Base-by-base conservation (phyloP, 2,797 vertebrate species). In the Leptoclinus maculatus region DNA sequence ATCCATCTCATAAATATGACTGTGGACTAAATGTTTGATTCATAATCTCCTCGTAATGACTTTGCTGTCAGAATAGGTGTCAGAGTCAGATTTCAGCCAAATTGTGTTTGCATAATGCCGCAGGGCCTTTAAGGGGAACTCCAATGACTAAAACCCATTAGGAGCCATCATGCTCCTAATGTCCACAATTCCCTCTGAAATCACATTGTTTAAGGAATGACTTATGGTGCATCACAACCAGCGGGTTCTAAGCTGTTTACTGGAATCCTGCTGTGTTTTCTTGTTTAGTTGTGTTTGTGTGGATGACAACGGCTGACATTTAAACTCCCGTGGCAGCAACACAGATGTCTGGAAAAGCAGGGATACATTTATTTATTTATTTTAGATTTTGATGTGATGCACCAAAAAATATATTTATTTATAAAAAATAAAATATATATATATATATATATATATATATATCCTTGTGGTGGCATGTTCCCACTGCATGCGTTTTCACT, bases 181-280 rank as follows among this genome's bases (percentile, higher is more conserved):
- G 91, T 88, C 68, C 68, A 72, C 56, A 88, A 94, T 93, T 87
- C 90, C 91, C 93, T 80, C 91, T 54, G 62, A 92, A 93, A 94
- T 87, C 77, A 85, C 87, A 89, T 73, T 1, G 82, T 89, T 89
- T 81, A 92, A 89, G 91, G 87, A 66, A 68, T 57, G 78, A 83
- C 71, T 47, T 45, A 63, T 64, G 62, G 45, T 16, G 49, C 51
- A 6, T 71, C 53, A 29, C 59, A 66, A 47, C 12, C 71, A 62
- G 66, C 57, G 51, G 68, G 7, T 58, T 79, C 54, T 36, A 29
- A 51, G 47, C 51, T 56, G 67, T 71, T 82, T 51, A 62, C 39
- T 34, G 43, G 36, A 74, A 49, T 56, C 70, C 65, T n/a, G 56
- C 71, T 56, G 60, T 17, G 66, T 49, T 69, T 53, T 32, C 29